Conservation (phyloP, 1,140 invertebrate genomes). For the Eurosta solidaginis region DNA sequence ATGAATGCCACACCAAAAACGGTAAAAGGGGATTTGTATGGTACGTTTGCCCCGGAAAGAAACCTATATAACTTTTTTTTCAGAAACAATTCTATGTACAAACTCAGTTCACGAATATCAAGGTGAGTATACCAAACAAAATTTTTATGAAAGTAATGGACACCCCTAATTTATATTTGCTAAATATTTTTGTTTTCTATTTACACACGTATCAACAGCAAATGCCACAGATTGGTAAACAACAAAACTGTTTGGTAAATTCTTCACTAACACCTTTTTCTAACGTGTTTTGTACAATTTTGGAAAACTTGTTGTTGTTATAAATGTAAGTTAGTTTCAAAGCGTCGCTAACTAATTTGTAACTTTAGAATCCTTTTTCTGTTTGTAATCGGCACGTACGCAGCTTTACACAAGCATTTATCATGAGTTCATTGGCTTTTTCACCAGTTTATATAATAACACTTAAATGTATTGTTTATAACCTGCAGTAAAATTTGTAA, state of each 20-base stretch:
- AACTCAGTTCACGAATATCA: too few species aligned
- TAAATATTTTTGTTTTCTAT: not conserved
- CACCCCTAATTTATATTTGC: not conserved
- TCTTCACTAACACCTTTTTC: not conserved
- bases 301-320: not conserved
- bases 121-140: too few species aligned
- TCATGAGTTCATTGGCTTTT: too few species aligned
- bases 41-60: too few species aligned
- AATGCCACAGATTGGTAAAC: not conserved
- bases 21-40: too few species aligned
- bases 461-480: not conserved
- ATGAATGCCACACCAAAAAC: too few species aligned
- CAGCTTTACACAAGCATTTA: not conserved
- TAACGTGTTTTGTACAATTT: not conserved
- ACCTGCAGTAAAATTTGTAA: too few species aligned
- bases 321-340: not conserved
- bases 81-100: too few species aligned
- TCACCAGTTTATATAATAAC: not conserved
- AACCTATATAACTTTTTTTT: too few species aligned
- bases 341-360: not conserved
- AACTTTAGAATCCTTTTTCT: not conserved
- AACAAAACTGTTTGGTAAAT: not conserved
- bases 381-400: slow-evolving; percentile 13
- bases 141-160: too few species aligned
- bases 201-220: not conserved